Percentiles rank a stretch among this genome's conserved stretches.
phyloP scores from a whole-genome alignment of 2,888 invertebrate species.

The Deilephila porcellus region DNA sequence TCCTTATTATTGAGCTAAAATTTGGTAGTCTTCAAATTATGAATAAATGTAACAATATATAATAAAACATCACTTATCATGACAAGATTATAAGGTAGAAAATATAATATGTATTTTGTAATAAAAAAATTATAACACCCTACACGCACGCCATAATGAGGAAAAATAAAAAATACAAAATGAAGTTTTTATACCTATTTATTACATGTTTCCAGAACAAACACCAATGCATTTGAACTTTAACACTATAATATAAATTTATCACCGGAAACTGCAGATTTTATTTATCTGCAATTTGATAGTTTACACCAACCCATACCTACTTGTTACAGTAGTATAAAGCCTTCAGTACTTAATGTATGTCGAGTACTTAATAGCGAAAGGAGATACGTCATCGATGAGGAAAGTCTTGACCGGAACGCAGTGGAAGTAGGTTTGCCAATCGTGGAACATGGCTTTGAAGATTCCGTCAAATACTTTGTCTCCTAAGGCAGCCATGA shows the following conservation, averaged over 20 bases:
- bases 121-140: too few relatives aligned
- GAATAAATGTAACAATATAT: too few relatives aligned
- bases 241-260: neutral
- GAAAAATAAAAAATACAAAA: neutral
- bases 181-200: neutral
- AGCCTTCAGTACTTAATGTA: neutral
- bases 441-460: conserved; percentile 37
- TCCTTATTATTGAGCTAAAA: too few relatives aligned
- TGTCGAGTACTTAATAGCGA: conserved; percentile 24
- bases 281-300: neutral
- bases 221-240: neutral
- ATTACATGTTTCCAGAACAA: neutral
- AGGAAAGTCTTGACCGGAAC: conserved; percentile 42
- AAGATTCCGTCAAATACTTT: conserved; percentile 48
- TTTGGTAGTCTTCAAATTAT: too few relatives aligned
- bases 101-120: too few relatives aligned
- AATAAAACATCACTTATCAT: too few relatives aligned
- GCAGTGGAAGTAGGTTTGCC: conserved; percentile 35
- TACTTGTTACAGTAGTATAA: neutral
- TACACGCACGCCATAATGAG: neutral
- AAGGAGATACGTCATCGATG: conserved; percentile 41
- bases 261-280: conserved; percentile 6
- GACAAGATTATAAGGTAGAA: too few relatives aligned
- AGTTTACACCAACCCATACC: neutral
- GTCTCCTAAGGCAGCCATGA: conserved; percentile 47